Evolutionary conservation across 1,140 invertebrate species (phyloP).

Genomic region (Drosophila truncata): DNA sequence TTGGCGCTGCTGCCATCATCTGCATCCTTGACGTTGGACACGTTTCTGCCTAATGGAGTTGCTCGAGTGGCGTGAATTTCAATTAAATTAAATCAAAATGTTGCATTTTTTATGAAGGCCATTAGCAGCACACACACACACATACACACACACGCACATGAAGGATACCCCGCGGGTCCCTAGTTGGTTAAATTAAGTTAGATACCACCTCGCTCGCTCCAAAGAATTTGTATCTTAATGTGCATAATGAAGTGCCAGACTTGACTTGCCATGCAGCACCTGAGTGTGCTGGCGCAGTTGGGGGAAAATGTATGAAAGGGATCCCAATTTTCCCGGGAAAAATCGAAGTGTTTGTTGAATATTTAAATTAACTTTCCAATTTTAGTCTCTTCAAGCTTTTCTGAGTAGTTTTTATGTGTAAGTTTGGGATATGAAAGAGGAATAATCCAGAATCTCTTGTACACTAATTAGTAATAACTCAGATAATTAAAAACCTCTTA

Average conservation of each 20-base stretch:
- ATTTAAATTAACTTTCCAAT: not conserved
- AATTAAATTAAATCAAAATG: slow-evolving; percentile 84
- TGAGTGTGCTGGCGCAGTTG: not conserved
- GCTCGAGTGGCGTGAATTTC: slow-evolving; percentile 83
- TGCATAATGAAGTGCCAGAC: slow-evolving; percentile 72
- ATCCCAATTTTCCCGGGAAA: not conserved
- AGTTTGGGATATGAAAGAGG: not conserved
- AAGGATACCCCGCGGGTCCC: slow-evolving; percentile 1
- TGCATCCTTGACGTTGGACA: slow-evolving; percentile 70
- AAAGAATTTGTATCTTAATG: slow-evolving; percentile 60
- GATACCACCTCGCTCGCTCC: slow-evolving; percentile 32
- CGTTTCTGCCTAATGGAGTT: slow-evolving; percentile 84
- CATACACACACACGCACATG: not conserved
- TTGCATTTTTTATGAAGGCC: slow-evolving; percentile 83
- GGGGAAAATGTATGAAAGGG: slow-evolving; percentile 2
- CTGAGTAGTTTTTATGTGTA: not conserved
- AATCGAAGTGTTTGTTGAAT: not conserved
- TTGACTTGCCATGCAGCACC: slow-evolving; percentile 37
- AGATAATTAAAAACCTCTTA: not conserved
- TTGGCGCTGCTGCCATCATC: slow-evolving; percentile 55
- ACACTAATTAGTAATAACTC: not conserved
- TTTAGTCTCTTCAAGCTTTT: not conserved
- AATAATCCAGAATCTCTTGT: not conserved
- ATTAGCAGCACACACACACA: slow-evolving; percentile 58
- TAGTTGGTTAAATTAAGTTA: slow-evolving; percentile 78